phyloP scores from a whole-genome alignment of 2,797 vertebrate species.

The Parambassis ranga region DNA sequence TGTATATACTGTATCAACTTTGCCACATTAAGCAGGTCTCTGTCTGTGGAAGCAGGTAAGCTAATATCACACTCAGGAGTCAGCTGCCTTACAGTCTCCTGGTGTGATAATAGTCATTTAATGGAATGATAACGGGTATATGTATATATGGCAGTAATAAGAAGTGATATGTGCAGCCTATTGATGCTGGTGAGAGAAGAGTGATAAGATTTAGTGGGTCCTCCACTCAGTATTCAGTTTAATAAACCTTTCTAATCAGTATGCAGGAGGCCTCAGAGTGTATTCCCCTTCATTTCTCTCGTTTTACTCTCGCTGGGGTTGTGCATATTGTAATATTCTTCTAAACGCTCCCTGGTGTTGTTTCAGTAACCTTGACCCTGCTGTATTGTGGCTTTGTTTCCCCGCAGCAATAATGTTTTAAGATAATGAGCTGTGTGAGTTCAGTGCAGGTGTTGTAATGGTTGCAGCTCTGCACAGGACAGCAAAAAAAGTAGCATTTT shows the following conservation, averaged over 20 bases:
- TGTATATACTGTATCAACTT: too few relatives aligned
- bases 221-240: constrained; percentile 47
- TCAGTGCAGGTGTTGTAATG: constrained; percentile 28
- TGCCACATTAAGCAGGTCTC: too few relatives aligned
- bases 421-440: constrained; percentile 41
- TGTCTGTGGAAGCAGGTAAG: too few relatives aligned
- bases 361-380: constrained; percentile 31
- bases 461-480: constrained; percentile 16
- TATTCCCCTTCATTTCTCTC: constrained; percentile 13
- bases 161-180: not conserved
- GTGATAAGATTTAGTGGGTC: constrained; percentile 25
- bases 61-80: constrained; percentile 19
- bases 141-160: too few relatives aligned
- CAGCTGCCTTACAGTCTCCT: too few relatives aligned
- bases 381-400: constrained; percentile 17
- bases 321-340: constrained; percentile 23
- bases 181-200: constrained; percentile 25
- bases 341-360: constrained; percentile 31
- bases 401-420: constrained; percentile 28
- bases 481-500: constrained; percentile 17
- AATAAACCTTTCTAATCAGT: constrained; percentile 43
- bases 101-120: too few relatives aligned
- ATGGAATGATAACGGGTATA: too few relatives aligned
- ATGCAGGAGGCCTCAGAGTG: constrained; percentile 35
- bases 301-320: constrained; percentile 21